A percentile compares a stretch with the other conserved stretches of the same genome.
These are phyloP conservation scores for Podotricha telesiphe DNA, from an alignment of 2,888 invertebrate genomes.

Conservation along the genomic window DNA sequence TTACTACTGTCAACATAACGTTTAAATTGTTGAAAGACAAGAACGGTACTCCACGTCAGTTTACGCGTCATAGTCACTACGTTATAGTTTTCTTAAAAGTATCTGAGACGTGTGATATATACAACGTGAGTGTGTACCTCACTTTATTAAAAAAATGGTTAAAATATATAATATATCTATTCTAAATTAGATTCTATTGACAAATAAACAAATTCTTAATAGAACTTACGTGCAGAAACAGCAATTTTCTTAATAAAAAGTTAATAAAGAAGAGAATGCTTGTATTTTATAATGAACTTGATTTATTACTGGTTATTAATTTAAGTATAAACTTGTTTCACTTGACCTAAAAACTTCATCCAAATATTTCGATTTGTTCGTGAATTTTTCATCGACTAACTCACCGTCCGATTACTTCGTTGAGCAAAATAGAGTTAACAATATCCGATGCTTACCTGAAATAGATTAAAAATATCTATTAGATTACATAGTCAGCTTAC, in stretches of 20 bases:
- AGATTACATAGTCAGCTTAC: constrained; percentile 30
- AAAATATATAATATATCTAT: no score
- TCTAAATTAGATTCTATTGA: background rate
- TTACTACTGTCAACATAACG: constrained; percentile 33
- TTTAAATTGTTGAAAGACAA: constrained; percentile 27
- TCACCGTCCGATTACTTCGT: constrained; percentile 25
- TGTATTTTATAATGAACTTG: constrained; percentile 2
- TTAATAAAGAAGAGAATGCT: constrained; percentile 1
- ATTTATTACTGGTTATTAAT: constrained; percentile 29
- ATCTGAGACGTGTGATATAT: constrained; percentile 34
- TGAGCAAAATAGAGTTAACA: constrained; percentile 25
- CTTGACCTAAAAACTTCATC: constrained; percentile 31
- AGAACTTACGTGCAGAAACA: background rate
- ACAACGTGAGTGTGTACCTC: constrained; percentile 7
- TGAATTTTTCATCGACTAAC: constrained; percentile 2
- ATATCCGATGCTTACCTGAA: constrained; percentile 43
- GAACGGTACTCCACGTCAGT: constrained; percentile 30
- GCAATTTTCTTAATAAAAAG: background rate
- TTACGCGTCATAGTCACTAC: constrained; percentile 39
- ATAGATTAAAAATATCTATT: constrained; percentile 34
- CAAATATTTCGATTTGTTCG: background rate
- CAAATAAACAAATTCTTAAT: background rate
- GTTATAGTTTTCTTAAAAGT: constrained; percentile 33
- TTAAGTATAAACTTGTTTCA: constrained; percentile 32
- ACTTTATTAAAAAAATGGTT: constrained; percentile 11